Conservation (phyloP, 2,113 vertebrate genomes). For the Egretta garzetta region DNA sequence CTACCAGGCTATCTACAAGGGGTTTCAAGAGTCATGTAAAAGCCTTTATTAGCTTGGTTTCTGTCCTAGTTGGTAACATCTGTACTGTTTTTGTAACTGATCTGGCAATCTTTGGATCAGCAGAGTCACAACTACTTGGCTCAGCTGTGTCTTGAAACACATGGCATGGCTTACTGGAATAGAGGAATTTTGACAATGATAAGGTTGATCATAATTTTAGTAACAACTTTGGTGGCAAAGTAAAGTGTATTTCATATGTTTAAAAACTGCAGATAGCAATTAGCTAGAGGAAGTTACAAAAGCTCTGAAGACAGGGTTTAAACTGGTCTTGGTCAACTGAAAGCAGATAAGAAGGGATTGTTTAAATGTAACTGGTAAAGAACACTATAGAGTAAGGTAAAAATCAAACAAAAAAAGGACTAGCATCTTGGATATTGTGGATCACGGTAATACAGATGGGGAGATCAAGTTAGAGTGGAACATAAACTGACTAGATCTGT, state of each 20-base stretch:
- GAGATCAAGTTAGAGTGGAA: neutral
- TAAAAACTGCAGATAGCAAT: neutral
- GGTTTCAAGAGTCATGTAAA: neutral
- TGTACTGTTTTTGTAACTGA: neutral
- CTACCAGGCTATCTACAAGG: neutral
- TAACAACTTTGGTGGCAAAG: neutral
- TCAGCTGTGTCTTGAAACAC: neutral
- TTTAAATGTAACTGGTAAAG: neutral
- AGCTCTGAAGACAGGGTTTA: neutral
- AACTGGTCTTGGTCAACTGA: neutral
- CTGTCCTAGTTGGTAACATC: neutral
- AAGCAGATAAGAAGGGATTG: neutral
- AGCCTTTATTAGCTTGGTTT: neutral
- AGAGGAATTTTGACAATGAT: neutral
- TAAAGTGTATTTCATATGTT: neutral
- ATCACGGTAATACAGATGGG: neutral
- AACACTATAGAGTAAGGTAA: neutral
- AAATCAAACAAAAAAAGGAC: neutral
- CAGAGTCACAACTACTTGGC: neutral
- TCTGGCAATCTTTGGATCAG: neutral
- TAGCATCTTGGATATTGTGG: neutral
- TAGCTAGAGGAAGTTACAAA: neutral
- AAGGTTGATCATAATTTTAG: neutral
- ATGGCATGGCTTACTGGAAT: neutral
- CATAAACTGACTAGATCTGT: neutral